phyloP scores from a whole-genome alignment of 2,888 invertebrate genomes.

The Panorpa germanica region DNA sequence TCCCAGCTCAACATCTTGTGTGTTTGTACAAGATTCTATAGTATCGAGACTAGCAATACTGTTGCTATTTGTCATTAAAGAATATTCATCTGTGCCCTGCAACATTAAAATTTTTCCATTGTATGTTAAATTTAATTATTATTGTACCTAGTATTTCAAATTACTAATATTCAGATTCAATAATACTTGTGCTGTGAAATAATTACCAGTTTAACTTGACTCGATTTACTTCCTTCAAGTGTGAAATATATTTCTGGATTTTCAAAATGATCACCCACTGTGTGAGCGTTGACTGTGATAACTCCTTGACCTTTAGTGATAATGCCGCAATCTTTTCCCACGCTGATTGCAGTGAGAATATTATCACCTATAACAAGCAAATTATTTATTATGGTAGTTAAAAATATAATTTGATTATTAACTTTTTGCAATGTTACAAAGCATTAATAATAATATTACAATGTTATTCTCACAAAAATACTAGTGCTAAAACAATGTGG shows the following conservation, averaged over 20 bases:
- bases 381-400: too few relatives aligned
- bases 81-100: slow-evolving; percentile 17
- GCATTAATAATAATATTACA: too few relatives aligned
- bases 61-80: slow-evolving; percentile 32
- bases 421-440: too few relatives aligned
- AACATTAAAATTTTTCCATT: too few relatives aligned
- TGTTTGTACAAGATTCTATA: slow-evolving; percentile 31
- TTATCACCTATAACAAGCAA: slow-evolving; percentile 44
- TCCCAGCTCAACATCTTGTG: slow-evolving; percentile 18
- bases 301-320: slow-evolving; percentile 35
- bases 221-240: slow-evolving; percentile 9
- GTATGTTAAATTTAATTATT: too few relatives aligned
- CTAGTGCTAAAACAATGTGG: too few relatives aligned
- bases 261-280: slow-evolving; percentile 1
- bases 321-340: slow-evolving; percentile 81
- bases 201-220: too few relatives aligned
- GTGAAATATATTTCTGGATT: slow-evolving; percentile 8
- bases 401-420: too few relatives aligned
- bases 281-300: slow-evolving; percentile 21
- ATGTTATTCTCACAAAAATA: too few relatives aligned
- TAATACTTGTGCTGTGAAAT: too few relatives aligned
- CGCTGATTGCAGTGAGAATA: slow-evolving; percentile 81
- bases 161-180: too few relatives aligned
- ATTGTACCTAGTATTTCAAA: too few relatives aligned
- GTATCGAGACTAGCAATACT: slow-evolving; percentile 43